Base-by-base conservation (phyloP, 2,797 vertebrate genomes). In the Heteromormyrus szaboi region DNA sequence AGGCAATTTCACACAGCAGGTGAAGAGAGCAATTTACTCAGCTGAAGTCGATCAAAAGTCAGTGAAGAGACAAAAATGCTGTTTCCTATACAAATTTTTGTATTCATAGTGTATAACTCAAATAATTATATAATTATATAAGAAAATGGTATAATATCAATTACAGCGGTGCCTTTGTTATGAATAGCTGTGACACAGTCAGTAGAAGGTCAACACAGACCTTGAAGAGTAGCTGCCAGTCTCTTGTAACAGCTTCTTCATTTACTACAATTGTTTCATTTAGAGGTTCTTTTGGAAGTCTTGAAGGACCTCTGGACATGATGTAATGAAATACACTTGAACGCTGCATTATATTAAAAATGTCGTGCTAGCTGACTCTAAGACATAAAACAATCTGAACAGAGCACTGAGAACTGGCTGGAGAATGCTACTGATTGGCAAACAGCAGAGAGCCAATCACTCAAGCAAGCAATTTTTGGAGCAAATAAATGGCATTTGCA, bases 1-100 rank as follows among this genome's bases (percentile, higher is more conserved):
- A 90, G 92, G 92, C 92, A 92, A 95, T 95, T 95, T 93, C 93
- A 92, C 90, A 92, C 90, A 92, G 86, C 53, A 88, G 88, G 91
- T 79, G 68, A 92, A 90, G 91, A 91, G 81, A 90, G 88, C 79
- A 89, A 89, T 87, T 56, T 88, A 89, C 85, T 92, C 89, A 89
- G 87, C 86, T 89, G 62, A 62, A 89, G 85, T 88, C 88, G 19
- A 88, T 88, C 79, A 68, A 62, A 88, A 76, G 88, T 90, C 88
- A 89, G 0, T 89, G 62, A 89, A 48, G 83, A 88, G 33, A 48
- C 65, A 89, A 91, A 90, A 88, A 92, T 91, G 62, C 37, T 44
- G 53, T 65, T 90, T 92, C 88, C 91, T 91, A 91, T 46, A 87
- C 25, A 11, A 3, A 14, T 68, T 54, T 50, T 62, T 84, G 41